phyloP scores from a whole-genome alignment of 2,797 vertebrate genomes.

The Channa striata region DNA sequence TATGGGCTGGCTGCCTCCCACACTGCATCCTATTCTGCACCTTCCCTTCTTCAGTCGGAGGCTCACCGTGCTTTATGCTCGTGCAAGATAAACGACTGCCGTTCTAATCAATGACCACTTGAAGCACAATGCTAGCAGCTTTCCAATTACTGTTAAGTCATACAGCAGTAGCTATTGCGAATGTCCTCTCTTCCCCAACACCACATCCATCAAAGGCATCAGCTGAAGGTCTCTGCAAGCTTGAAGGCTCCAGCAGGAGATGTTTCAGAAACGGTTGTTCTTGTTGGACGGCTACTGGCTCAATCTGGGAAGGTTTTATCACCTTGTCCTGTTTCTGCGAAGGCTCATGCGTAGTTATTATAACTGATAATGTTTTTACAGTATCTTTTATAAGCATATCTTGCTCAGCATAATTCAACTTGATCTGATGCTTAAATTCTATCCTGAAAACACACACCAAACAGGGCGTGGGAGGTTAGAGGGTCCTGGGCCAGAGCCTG shows the following conservation, averaged over 20 bases:
- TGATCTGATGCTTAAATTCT: no score
- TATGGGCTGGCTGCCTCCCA: constrained; percentile 36
- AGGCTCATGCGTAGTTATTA: no score
- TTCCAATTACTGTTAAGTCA: constrained; percentile 68
- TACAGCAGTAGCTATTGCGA: constrained; percentile 54
- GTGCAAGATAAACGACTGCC: constrained; percentile 55
- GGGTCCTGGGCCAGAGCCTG: no score
- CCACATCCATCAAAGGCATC: constrained; percentile 44
- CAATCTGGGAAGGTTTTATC: background rate
- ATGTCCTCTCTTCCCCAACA: constrained; percentile 33
- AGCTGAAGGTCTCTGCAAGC: constrained; percentile 46
- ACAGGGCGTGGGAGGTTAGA: no score
- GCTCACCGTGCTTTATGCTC: constrained; percentile 14
- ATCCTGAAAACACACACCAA: no score
- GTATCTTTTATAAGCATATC: no score
- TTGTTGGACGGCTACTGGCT: background rate
- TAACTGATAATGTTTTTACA: no score
- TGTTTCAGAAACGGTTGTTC: constrained; percentile 26
- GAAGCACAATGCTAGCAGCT: constrained; percentile 61
- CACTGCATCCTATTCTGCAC: constrained; percentile 20
- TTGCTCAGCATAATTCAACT: no score
- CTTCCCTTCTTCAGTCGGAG: constrained; percentile 24
- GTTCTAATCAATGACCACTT: constrained; percentile 62
- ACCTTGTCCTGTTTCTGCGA: background rate
- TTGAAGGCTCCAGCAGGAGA: constrained; percentile 32